These are phyloP conservation scores for Drosophila peninsularis DNA, from an alignment of 2,888 invertebrate species.

Conservation along the genomic window DNA sequence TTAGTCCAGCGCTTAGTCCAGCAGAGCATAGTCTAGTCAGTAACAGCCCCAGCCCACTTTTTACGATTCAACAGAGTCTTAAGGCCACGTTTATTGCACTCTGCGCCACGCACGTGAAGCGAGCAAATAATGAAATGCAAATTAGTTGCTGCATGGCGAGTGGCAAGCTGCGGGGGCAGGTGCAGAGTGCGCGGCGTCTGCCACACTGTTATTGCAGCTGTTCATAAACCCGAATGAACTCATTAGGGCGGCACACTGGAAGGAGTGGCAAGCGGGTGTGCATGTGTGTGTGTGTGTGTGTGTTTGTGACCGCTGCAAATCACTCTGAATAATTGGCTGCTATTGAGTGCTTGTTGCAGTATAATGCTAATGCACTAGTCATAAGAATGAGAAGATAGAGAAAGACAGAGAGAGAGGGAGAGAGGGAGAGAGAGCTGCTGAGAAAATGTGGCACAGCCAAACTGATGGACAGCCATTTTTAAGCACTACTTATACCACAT, in stretches of 20 bases:
- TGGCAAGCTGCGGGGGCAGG: not conserved
- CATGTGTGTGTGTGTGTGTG: not conserved
- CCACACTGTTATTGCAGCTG: constrained; percentile 21
- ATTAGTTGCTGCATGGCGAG: constrained; percentile 51
- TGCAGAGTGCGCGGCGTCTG: not conserved
- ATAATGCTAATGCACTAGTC: constrained; percentile 34
- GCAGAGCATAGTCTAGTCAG: not conserved
- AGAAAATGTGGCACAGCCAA: constrained; percentile 44
- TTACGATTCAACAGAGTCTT: constrained; percentile 43
- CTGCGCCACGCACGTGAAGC: constrained; percentile 36
- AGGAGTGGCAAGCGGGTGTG: constrained; percentile 2
- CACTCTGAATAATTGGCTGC: constrained; percentile 67
- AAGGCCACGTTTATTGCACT: constrained; percentile 31
- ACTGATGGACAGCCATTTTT: constrained; percentile 48
- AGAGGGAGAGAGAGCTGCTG: not conserved
- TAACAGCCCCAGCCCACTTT: not conserved
- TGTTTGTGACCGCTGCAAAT: constrained; percentile 37
- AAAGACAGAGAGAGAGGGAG: not conserved
- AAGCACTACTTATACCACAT: constrained; percentile 46
- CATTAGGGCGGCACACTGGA: constrained; percentile 45
- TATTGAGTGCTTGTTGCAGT: constrained; percentile 44
- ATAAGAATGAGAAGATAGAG: constrained; percentile 11
- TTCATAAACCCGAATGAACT: constrained; percentile 68
- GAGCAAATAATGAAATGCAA: constrained; percentile 67
- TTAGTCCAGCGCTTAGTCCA: not conserved